Evolutionary conservation across 2,113 vertebrate genomes (phyloP), one percentile per base, ranked within the genome.

Genomic region (Cyanoliseus patagonus): DNA sequence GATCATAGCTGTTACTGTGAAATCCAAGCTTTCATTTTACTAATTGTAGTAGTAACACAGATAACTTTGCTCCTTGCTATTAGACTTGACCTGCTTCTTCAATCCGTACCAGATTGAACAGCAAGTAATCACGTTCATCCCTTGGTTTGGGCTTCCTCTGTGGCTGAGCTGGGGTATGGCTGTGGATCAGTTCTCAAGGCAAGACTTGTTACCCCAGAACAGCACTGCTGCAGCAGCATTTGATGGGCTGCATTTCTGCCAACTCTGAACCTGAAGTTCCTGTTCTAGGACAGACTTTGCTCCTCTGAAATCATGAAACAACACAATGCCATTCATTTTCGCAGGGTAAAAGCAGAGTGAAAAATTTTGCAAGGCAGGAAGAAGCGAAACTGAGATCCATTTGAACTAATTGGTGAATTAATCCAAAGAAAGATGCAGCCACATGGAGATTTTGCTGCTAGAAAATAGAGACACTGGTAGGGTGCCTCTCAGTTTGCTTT

Each of bases 1-100:
- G 80, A 83, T 61, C 17, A 6, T 33, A 86, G 37, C 69, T 46
- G 31, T 61, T 92, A 64, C 64, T 62, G 28, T 52, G 23, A 84
- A 86, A 94, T 85, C 59, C 37, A 73, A 87, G 49, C 11, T 37
- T 31, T 79, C 24, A 22, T 81, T 92, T 94, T 89, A 75, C 18
- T 53, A 55, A 59, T 9, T 78, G 6, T 57, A 53, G 37, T 23
- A 62, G 55, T 51, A 91, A 47, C 11, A 7, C 0, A 52, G 41
- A 64, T 42, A 86, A 52, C 85, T 69, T 92, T 76, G 13, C 49
- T 70, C 13, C 28, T 33, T 86, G 13, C 33, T 33, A 33, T 19
- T 13, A 80, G 16, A 64, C 35, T 28, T 69, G 33, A 69, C 17
- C 19, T 33, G 10, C 62, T 41, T 23, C 74, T 78, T 87, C 57